Evolutionary conservation across 2,113 vertebrate species (phyloP).

Genomic region (Oreotrochilus melanogaster): DNA sequence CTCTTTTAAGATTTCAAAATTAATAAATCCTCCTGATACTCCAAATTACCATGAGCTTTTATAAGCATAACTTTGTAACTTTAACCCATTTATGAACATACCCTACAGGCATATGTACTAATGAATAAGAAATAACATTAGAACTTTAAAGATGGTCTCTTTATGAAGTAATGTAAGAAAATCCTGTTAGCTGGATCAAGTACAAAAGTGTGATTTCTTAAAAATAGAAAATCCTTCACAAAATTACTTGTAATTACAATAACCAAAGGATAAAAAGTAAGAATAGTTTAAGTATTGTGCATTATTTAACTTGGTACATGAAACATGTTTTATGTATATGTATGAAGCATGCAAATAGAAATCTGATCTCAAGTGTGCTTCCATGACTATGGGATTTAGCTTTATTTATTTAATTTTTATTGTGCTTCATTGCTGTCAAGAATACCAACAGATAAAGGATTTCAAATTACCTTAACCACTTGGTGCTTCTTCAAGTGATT

Average conservation of each 20-base stretch:
- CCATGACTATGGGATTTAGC: constrained; percentile 48
- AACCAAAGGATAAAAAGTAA: constrained; percentile 88
- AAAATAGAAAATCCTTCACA: constrained; percentile 91
- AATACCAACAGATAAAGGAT: constrained; percentile 40
- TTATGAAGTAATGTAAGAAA: constrained; percentile 99
- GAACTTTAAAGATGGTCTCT: constrained; percentile 99
- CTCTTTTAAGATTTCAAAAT: constrained; percentile 98
- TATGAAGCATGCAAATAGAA: constrained; percentile 76
- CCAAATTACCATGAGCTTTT: constrained; percentile 96
- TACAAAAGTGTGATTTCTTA: constrained; percentile 99
- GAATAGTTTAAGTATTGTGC: constrained; percentile 82
- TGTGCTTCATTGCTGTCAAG: constrained; percentile 61
- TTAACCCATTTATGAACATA: constrained; percentile 99
- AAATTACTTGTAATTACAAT: constrained; percentile 91
- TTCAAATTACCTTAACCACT: constrained; percentile 41
- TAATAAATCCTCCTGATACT: constrained; percentile 97
- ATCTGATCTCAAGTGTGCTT: constrained; percentile 68
- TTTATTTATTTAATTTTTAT: constrained; percentile 60
- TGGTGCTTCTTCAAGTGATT: neutral
- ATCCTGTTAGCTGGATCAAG: constrained; percentile 99
- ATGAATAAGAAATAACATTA: constrained; percentile 99
- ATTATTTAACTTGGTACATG: constrained; percentile 80
- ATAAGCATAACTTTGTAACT: constrained; percentile 99
- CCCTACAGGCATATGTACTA: constrained; percentile 99
- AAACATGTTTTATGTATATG: constrained; percentile 80